phyloP scores from a whole-genome alignment of 2,113 vertebrate species.

The Nanorana parkeri region DNA sequence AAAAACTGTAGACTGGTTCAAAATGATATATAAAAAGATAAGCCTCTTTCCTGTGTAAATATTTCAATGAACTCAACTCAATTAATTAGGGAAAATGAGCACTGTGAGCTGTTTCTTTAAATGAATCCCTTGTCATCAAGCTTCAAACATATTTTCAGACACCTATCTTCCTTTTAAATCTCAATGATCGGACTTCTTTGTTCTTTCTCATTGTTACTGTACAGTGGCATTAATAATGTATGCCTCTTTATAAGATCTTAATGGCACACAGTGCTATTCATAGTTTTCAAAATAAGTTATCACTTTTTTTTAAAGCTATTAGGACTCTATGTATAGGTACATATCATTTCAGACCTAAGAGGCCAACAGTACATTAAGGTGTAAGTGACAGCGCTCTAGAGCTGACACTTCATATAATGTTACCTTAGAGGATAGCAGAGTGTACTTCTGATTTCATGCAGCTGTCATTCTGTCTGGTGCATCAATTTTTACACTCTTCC shows the following conservation, averaged over 20 bases:
- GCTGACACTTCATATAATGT: too few relatives aligned
- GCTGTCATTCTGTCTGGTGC: too few relatives aligned
- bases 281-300: conserved; percentile 20
- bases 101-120: background rate
- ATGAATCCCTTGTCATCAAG: background rate
- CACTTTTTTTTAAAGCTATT: conserved; percentile 4
- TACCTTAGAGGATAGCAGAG: too few relatives aligned
- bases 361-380: background rate
- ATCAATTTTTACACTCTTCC: too few relatives aligned
- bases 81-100: background rate
- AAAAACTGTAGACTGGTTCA: too few relatives aligned
- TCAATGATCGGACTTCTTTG: conserved; percentile 10
- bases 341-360: conserved; percentile 33
- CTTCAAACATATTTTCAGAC: background rate
- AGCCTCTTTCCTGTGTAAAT: background rate
- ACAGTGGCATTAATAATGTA: conserved; percentile 46
- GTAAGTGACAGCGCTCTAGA: background rate
- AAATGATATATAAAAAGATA: background rate
- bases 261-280: conserved; percentile 35
- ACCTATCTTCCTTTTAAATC: background rate
- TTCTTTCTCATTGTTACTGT: conserved; percentile 25
- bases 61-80: background rate
- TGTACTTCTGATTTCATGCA: too few relatives aligned
- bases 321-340: conserved; percentile 23
- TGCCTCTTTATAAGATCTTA: conserved; percentile 44